Percentiles rank a stretch among this genome's conserved stretches.
Conservation (phyloP, 2,888 invertebrate genomes). For the Cheilosia grossa region DNA sequence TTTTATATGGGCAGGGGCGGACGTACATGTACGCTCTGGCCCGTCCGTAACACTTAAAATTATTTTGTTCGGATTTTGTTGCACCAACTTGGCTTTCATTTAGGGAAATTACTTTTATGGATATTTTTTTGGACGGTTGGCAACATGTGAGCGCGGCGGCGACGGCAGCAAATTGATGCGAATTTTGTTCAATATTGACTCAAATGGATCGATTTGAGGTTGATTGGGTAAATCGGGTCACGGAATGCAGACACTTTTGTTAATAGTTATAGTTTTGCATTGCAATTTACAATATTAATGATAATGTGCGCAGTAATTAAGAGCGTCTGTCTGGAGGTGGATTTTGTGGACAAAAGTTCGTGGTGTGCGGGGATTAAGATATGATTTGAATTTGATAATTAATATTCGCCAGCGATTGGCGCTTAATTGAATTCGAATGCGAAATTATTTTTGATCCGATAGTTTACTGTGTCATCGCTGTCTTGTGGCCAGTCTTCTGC, state of each 20-base stretch:
- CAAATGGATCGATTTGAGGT: constrained; percentile 35
- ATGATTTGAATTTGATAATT: background rate
- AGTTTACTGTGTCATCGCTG: background rate
- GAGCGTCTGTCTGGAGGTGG: background rate
- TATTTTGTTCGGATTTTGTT: constrained; percentile 60
- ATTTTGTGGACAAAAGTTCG: background rate
- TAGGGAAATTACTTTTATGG: constrained; percentile 22
- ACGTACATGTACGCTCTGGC: constrained; percentile 10
- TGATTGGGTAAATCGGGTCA: constrained; percentile 36
- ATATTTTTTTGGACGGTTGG: constrained; percentile 10
- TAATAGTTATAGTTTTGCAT: constrained; percentile 34
- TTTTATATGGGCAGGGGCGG: constrained; percentile 52
- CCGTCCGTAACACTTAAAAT: constrained; percentile 35
- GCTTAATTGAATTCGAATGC: constrained; percentile 5
- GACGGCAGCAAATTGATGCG: constrained; percentile 29
- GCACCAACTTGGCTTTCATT: constrained; percentile 47
- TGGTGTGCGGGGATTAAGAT: background rate
- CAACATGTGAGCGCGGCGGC: constrained; percentile 20
- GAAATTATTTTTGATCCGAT: background rate
- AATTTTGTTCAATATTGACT: constrained; percentile 34
- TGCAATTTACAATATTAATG: constrained; percentile 19
- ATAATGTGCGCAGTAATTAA: background rate
- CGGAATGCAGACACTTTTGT: constrained; percentile 8
- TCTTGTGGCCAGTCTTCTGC: no score
- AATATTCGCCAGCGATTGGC: background rate